Percentiles rank a stretch among this genome's conserved stretches.
Conservation (phyloP, 2,888 invertebrate genomes). For the Sphecodes monilicornis region DNA sequence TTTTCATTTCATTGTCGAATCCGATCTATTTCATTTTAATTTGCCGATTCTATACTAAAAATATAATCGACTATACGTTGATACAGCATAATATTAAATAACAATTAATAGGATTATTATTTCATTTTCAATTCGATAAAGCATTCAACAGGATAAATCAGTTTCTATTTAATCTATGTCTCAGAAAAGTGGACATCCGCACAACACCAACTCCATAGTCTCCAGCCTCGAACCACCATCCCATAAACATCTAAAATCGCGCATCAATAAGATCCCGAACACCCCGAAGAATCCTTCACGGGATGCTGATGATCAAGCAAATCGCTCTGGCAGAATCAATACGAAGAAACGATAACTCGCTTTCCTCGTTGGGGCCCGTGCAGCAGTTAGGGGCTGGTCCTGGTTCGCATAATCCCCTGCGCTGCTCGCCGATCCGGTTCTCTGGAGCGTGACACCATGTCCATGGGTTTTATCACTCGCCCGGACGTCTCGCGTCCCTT, state of each 20-base stretch:
- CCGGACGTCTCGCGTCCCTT: neutral
- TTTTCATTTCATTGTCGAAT: too few relatives aligned
- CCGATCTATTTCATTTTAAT: too few relatives aligned
- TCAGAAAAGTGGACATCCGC: neutral
- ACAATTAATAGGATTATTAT: neutral
- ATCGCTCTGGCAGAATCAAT: conserved; percentile 12
- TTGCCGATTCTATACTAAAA: too few relatives aligned
- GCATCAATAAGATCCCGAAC: neutral
- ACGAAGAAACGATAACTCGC: conserved; percentile 9
- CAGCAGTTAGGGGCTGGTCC: conserved; percentile 25
- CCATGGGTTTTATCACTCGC: neutral
- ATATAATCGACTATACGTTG: too few relatives aligned
- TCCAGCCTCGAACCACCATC: neutral
- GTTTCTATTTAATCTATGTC: neutral
- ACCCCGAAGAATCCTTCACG: neutral
- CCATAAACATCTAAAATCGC: neutral
- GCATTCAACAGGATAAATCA: neutral
- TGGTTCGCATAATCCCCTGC: conserved; percentile 13
- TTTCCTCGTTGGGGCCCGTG: neutral
- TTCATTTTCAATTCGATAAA: neutral
- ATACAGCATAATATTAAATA: neutral
- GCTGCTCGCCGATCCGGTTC: conserved; percentile 42
- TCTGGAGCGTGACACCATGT: conserved; percentile 30
- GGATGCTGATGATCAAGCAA: neutral
- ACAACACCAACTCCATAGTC: neutral